phyloP scores from a whole-genome alignment of 2,888 invertebrate species.

The Apodemia hepburni region DNA sequence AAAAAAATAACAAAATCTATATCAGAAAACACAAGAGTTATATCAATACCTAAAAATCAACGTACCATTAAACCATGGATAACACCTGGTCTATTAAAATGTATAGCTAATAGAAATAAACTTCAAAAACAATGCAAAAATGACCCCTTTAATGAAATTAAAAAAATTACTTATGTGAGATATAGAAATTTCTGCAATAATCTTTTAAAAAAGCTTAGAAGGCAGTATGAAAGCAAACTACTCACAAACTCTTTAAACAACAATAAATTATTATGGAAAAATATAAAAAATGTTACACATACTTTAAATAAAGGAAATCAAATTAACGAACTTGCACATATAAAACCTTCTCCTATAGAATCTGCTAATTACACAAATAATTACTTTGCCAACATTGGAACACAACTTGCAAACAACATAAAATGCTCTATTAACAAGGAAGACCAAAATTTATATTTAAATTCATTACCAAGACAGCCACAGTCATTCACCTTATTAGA shows the following conservation, averaged over 20 bases:
- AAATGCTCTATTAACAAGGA: too few relatives aligned
- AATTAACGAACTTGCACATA: slow-evolving; percentile 16
- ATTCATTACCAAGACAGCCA: too few relatives aligned
- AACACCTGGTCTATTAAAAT: too few relatives aligned
- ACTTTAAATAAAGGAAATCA: slow-evolving; percentile 17
- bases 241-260: slow-evolving; percentile 20
- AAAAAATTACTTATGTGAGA: not conserved
- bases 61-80: too few relatives aligned
- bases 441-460: too few relatives aligned
- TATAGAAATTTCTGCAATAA: slow-evolving; percentile 3
- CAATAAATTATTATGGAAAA: slow-evolving; percentile 22
- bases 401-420: slow-evolving; percentile 6
- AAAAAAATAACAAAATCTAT: too few relatives aligned
- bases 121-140: too few relatives aligned
- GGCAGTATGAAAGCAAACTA: slow-evolving; percentile 20
- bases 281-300: slow-evolving; percentile 19
- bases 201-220: slow-evolving; percentile 25
- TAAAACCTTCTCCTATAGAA: slow-evolving; percentile 12
- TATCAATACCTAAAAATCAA: too few relatives aligned
- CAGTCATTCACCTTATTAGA: too few relatives aligned
- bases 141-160: not conserved
- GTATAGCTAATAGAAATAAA: too few relatives aligned
- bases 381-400: slow-evolving; percentile 22
- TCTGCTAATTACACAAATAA: slow-evolving; percentile 20
- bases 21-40: too few relatives aligned